phyloP scores from a whole-genome alignment of 2,888 invertebrate species.

The Vannuccia rotundouncinata region DNA sequence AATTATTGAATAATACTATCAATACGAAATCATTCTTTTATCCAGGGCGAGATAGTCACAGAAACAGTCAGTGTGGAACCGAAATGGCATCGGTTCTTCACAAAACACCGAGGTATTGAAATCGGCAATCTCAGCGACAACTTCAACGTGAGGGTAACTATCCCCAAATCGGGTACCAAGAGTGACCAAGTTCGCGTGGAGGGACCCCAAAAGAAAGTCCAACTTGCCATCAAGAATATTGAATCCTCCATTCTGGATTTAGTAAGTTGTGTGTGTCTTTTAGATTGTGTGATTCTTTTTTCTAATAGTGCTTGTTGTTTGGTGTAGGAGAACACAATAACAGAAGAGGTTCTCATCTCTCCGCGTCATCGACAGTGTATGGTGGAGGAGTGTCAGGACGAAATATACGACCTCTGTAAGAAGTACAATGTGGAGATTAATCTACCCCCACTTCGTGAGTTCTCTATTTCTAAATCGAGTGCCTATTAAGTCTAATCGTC shows the following conservation, averaged over 20 bases:
- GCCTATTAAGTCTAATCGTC: too few species aligned
- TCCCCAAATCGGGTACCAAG: conserved; percentile 73
- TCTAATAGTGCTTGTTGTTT: not conserved
- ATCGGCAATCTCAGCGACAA: conserved; percentile 82
- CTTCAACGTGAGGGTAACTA: conserved; percentile 87
- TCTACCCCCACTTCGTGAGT: conserved; percentile 6
- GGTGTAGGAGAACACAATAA: conserved; percentile 33
- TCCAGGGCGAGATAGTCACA: conserved; percentile 79
- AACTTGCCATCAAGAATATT: conserved; percentile 80
- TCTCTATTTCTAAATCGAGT: not conserved
- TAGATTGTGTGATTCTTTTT: not conserved
- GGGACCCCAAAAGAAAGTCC: conserved; percentile 81
- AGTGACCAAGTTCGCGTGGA: conserved; percentile 60
- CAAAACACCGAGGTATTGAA: conserved; percentile 81
- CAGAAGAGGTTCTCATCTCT: conserved; percentile 24
- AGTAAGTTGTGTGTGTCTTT: conserved; percentile 44
- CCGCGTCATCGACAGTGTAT: conserved; percentile 6
- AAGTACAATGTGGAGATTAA: conserved; percentile 28
- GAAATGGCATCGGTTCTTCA: conserved; percentile 87
- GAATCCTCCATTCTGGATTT: conserved; percentile 77
- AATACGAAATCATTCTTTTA: too few species aligned
- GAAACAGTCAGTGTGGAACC: conserved; percentile 78
- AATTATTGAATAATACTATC: too few species aligned
- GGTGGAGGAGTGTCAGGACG: not conserved
- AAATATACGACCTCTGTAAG: conserved; percentile 13